Evolutionary conservation across 2,113 vertebrate genomes (phyloP).

Genomic region (Elanus axillaris): DNA sequence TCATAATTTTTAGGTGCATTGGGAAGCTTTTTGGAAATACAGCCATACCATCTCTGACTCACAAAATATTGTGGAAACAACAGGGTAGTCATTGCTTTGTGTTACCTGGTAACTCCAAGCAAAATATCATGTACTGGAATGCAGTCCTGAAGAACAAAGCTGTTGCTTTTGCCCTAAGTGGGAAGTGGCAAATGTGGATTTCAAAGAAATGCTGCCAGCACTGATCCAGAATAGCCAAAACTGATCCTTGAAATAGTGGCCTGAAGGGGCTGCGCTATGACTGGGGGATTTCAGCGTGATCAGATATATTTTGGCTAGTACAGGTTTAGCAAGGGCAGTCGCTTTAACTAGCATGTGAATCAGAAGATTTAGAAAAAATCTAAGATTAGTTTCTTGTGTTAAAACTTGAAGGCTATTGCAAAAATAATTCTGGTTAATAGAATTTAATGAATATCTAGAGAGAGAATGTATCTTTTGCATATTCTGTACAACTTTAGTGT

Average conservation of each 20-base stretch:
- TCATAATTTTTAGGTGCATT: fast-evolving
- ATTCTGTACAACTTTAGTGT: background rate
- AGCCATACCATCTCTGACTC: background rate
- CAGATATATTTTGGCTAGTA: background rate
- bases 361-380: background rate
- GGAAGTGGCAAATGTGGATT: background rate
- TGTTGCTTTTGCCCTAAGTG: background rate
- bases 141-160: background rate
- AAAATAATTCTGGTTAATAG: background rate
- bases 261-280: background rate
- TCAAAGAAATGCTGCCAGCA: background rate
- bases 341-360: background rate
- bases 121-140: background rate
- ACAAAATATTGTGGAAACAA: background rate
- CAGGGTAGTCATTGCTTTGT: background rate
- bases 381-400: background rate
- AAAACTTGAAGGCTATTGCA: background rate
- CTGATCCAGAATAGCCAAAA: background rate
- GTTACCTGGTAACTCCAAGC: background rate
- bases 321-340: background rate
- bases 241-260: background rate
- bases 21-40: background rate
- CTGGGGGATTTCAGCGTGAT: background rate
- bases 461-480: background rate
- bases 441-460: background rate